Evolutionary conservation across 2,888 invertebrate genomes (phyloP), one percentile per base, ranked within the genome.

Genomic region (Drosophila koepferae): DNA sequence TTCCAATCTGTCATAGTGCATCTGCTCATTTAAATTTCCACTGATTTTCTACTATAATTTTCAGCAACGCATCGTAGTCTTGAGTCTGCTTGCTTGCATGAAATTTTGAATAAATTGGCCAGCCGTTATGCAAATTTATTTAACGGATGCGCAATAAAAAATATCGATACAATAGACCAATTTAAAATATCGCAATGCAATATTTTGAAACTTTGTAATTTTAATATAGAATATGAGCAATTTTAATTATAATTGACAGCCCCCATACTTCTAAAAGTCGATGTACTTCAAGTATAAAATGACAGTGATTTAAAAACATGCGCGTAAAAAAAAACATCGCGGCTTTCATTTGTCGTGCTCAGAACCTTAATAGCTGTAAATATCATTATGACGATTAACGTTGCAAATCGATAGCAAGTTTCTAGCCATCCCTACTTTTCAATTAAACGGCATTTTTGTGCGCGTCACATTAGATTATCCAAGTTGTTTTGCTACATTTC

Each of bases 371-470:
- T 34, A 3, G 51, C 0, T 1, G 9, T n/a, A 49, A 10, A 10
- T 49, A 18, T 31, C 3, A 12, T 46, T 23, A 18, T 12, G n/a
- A 12, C 38, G 28, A 55, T 10, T 16, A 4, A 1, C 6, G 12
- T 1, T 20, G 2, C 14, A n/a, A 55, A 62, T 77, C 77, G 77
- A 77, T 77, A 66, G 9, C 14, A n/a, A 18, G 12, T 43, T 63
- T 40, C 51, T 10, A 74, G 23, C 62, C 74, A 70, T 48, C 65
- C 62, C 58, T 75, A 63, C 51, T 61, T 78, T 78, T 78, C 74
- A 78, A 75, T 75, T 75, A 72, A 75, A 75, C 79, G 74, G 58
- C 69, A 31, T 55, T 78, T 78, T 78, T 61, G 72, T 78, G 78
- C 78, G 74, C 78, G 78, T 78, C 74, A n/a, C 64, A 64, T 70